Evolutionary conservation across 2,113 vertebrate genomes (phyloP), one percentile per base, ranked within the genome.

Genomic region (Ictidomys tridecemlineatus): DNA sequence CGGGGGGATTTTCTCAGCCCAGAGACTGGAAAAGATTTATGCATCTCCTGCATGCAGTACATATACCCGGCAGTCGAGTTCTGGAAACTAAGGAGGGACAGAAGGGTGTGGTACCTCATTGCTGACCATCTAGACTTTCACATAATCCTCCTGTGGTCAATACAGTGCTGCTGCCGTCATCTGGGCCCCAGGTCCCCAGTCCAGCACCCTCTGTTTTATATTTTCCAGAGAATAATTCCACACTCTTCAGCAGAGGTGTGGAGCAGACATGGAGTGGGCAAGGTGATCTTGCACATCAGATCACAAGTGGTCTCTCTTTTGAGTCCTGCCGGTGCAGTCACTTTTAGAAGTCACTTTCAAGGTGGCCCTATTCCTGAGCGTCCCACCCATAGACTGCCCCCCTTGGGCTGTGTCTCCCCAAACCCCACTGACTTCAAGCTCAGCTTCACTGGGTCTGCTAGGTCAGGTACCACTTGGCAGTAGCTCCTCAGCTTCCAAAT

Each of bases 401-500:
- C 30, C 39, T 12, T 18, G 26, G 42, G 26, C 16, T 78, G 32
- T 37, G 85, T 53, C 67, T 79, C 85, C 26, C 73, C 42, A 24
- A 17, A 37, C 73, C n/a, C 28, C 58, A 20, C 30, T 26, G 69
- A 65, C 37, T 73, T 42, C 26, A 30, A 34, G 18, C 65, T 37
- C 72, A 42, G 53, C 63, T 80, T 76, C 28, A 34, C 22, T 4
- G 2, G 12, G 24, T 32, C 42, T n/a, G 26, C 37, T n/a, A 16
- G 39, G 45, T 37, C 45, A 58, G 5, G 48, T 76, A 65, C 37
- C 32, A 42, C 5, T 18, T 37, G 12, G 8, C 48, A 72, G 56
- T 24, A 53, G 42, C 51, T 85, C 90, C 85, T 73, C 42, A 6
- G 48, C 72, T 77, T 89, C 78, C 90, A 42, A 17, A 48, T 91